Evolutionary conservation across 2,113 vertebrate species (phyloP).

Genomic region (Dromiciops gliroides): DNA sequence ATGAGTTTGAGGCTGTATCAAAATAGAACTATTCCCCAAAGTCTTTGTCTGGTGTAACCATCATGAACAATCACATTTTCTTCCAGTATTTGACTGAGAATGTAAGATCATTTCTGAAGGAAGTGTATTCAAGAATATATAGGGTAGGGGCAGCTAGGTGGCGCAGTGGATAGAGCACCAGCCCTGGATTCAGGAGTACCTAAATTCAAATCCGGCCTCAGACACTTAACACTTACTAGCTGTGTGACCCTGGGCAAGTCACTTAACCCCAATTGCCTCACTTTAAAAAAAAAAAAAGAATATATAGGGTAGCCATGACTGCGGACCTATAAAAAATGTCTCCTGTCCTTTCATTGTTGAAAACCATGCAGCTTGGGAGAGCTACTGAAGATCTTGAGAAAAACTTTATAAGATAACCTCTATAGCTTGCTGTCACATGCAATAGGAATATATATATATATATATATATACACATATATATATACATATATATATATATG

Average conservation of each 20-base stretch:
- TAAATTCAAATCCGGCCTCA: too few species aligned
- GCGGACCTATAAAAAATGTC: neutral
- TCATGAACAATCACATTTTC: neutral
- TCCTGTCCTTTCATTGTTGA: neutral
- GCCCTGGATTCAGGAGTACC: too few species aligned
- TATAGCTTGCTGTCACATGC: neutral
- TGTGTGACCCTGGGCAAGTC: too few species aligned
- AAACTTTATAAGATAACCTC: neutral
- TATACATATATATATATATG: too few species aligned
- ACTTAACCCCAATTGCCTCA: too few species aligned
- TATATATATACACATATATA: too few species aligned
- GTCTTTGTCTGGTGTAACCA: neutral
- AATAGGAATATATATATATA: neutral
- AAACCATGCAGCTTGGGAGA: neutral
- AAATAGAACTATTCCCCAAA: neutral
- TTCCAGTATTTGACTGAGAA: neutral
- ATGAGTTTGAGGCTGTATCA: neutral
- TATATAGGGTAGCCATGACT: neutral
- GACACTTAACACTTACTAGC: too few species aligned
- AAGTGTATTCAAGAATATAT: neutral
- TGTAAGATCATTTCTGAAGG: neutral
- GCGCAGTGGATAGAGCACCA: too few species aligned
- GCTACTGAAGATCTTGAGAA: neutral
- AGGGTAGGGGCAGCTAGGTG: too few species aligned
- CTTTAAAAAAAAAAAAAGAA: too few species aligned